Evolutionary conservation across 2,888 invertebrate genomes (phyloP).

Genomic region (Lepidochrysops patricia): DNA sequence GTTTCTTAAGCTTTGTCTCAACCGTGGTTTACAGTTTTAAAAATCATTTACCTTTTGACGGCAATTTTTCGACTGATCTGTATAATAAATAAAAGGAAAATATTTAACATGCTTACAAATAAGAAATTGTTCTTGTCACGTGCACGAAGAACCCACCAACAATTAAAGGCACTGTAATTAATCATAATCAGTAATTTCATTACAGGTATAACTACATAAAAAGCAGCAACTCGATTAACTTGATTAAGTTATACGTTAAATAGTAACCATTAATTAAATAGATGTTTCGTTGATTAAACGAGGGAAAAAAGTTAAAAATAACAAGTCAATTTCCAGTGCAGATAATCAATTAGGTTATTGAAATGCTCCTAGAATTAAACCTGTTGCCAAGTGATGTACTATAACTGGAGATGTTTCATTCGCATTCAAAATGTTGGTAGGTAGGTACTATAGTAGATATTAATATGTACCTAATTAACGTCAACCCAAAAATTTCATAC

Average conservation of each 20-base stretch:
- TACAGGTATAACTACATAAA: neutral
- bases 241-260: neutral
- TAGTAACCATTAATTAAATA: conserved; percentile 1
- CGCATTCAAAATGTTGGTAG: neutral
- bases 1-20: too few relatives aligned
- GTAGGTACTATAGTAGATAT: too few relatives aligned
- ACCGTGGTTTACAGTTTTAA: neutral
- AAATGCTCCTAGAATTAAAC: conserved; percentile 11
- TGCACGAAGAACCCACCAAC: too few relatives aligned
- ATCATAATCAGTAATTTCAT: too few relatives aligned
- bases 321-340: conserved; percentile 1
- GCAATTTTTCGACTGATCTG: neutral
- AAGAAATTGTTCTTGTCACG: too few relatives aligned
- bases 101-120: too few relatives aligned
- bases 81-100: too few relatives aligned
- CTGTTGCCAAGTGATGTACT: conserved; percentile 3
- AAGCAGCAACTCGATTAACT: neutral
- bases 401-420: neutral
- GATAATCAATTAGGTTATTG: conserved; percentile 15
- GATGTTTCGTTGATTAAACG: neutral
- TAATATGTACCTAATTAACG: too few relatives aligned
- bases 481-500: too few relatives aligned
- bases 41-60: neutral
- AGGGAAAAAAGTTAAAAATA: neutral
- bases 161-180: neutral